Evolutionary conservation across 2,797 vertebrate genomes (phyloP).

Genomic region (Odontamblyopus lacepedii): DNA sequence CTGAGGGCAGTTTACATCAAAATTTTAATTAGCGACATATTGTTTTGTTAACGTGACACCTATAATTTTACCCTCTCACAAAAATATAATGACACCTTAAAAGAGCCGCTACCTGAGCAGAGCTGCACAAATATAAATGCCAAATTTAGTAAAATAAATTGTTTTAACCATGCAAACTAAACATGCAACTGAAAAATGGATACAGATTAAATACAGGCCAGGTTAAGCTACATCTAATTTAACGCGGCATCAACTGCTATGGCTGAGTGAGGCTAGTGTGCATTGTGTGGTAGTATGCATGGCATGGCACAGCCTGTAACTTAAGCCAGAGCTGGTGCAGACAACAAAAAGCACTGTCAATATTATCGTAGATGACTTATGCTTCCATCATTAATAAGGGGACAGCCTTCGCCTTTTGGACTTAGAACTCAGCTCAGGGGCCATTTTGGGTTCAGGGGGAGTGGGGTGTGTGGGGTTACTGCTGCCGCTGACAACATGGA

Average conservation of each 20-base stretch:
- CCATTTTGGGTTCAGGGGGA: slow-evolving; percentile 83
- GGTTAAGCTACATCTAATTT: slow-evolving; percentile 57
- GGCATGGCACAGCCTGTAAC: slow-evolving; percentile 63
- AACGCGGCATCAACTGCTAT: slow-evolving; percentile 57
- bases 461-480: slow-evolving; percentile 66
- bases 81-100: slow-evolving; percentile 70
- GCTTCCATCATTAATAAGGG: slow-evolving; percentile 85
- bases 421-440: slow-evolving; percentile 82
- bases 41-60: slow-evolving; percentile 29
- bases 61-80: slow-evolving; percentile 45
- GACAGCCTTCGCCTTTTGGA: slow-evolving; percentile 91
- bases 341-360: slow-evolving; percentile 57
- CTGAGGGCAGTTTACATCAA: slow-evolving; percentile 66
- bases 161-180: slow-evolving; percentile 54
- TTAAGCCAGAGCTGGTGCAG: slow-evolving; percentile 69
- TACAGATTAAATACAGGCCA: slow-evolving; percentile 55
- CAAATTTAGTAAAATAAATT: slow-evolving; percentile 50
- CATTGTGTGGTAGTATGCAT: slow-evolving; percentile 54
- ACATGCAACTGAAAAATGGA: slow-evolving; percentile 8
- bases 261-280: slow-evolving; percentile 45
- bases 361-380: slow-evolving; percentile 63
- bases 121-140: slow-evolving; percentile 63
- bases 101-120: slow-evolving; percentile 76
- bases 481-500: slow-evolving; percentile 89
- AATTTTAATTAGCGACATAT: slow-evolving; percentile 16